Evolutionary conservation across 2,113 vertebrate genomes (phyloP).

Genomic region (Ciconia boyciana): DNA sequence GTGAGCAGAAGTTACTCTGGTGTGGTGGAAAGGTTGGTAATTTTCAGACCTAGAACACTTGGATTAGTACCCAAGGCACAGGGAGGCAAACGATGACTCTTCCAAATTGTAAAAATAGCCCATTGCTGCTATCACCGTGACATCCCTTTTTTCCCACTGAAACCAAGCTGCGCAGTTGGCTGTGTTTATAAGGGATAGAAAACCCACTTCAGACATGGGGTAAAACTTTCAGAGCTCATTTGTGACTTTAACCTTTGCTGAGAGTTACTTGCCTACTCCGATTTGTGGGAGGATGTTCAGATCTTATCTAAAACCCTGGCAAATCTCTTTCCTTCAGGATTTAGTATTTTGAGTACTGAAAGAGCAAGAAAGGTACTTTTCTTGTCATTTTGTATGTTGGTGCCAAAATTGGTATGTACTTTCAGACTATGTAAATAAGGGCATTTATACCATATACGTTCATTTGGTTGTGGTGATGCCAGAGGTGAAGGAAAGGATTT

Average conservation of each 20-base stretch:
- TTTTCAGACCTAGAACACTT: neutral
- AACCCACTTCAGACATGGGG: neutral
- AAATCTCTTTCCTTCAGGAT: neutral
- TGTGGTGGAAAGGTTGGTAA: neutral
- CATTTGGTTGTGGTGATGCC: neutral
- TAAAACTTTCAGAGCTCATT: neutral
- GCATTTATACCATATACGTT: neutral
- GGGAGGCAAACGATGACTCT: neutral
- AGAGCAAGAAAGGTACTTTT: neutral
- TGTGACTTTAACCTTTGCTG: neutral
- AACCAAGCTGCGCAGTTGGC: neutral
- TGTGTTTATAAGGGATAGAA: neutral
- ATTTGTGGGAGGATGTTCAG: neutral
- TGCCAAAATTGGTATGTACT: neutral
- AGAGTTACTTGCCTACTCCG: neutral
- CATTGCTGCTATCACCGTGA: neutral
- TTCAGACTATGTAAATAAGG: neutral
- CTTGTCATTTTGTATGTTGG: neutral
- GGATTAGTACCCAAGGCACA: neutral
- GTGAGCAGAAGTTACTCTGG: neutral
- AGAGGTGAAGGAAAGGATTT: neutral
- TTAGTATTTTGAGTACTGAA: neutral
- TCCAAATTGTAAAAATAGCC: neutral
- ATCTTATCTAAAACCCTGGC: neutral
- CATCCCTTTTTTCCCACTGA: neutral